Evolutionary conservation across 2,888 invertebrate genomes (phyloP), one percentile per base, ranked within the genome.

Genomic region (Prenolepis imparis): DNA sequence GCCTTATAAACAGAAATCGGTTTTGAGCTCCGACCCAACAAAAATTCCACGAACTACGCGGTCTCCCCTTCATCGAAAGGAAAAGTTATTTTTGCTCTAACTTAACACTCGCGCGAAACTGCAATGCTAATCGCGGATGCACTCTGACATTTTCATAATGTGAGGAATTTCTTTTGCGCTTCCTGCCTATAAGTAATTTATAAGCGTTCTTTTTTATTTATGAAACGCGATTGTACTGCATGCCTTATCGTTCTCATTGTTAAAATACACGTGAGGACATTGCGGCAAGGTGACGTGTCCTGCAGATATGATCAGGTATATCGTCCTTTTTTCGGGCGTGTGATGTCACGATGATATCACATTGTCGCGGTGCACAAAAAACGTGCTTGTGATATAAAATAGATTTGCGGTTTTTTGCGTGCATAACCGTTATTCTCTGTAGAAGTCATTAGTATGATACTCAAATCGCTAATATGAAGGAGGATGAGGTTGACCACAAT

Each of bases 381-480:
- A 84, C 91, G 90, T 92, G 91, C 83, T 84, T 80, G 87, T 87
- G 84, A 93, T 92, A 91, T 88, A 88, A 92, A 93, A 91, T 89
- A 88, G 89, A 90, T 90, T 91, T 91, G 89, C 92, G 90, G 92
- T 92, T 84, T 87, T 85, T 8, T 18, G n/a, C 84, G 57, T 32
- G 52, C 84, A 82, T 84, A 78, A 78, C 90, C 92, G 91, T 90
- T 90, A 90, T 84, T 87, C 84, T 82, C 67, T 67, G 72, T 59
- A 44, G 15, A 36, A 36, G 36, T 36, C 48, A 44, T 61, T 52
- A 28, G 44, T 24, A 52, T 82, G 48, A 0, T 80, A 32, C n/a
- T 55, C 80, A 66, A 64, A 57, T 57, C 12, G 24, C 5, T 3
- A 48, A 78, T 75, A 41, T 9, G 21, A 64, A 64, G 44, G 21